Percentiles rank a stretch among this genome's conserved stretches.
Evolutionary conservation across 1,140 invertebrate genomes (phyloP).

Genomic region (Aphelenchoides fujianensis): DNA sequence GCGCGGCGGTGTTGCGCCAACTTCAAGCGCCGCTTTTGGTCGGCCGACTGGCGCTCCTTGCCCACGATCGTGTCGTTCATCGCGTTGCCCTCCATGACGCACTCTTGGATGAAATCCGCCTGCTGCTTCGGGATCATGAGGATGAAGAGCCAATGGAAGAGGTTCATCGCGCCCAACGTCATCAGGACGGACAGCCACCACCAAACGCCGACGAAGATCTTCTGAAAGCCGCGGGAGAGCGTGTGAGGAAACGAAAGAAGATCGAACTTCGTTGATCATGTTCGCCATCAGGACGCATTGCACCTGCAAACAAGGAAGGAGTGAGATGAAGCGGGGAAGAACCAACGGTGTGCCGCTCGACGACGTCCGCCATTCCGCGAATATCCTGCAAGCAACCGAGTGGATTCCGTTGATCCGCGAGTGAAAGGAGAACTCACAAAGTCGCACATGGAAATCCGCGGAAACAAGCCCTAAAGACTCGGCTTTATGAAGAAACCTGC

Average conservation of each 20-base stretch:
- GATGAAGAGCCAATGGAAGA: constrained; percentile 48
- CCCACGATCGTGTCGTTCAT: constrained; percentile 7
- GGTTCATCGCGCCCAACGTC: constrained; percentile 37
- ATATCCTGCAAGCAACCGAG: constrained; percentile 23
- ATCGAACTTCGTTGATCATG: constrained; percentile 60
- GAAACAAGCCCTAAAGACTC: constrained; percentile 36
- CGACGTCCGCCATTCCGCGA: constrained; percentile 16
- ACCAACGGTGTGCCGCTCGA: constrained; percentile 37
- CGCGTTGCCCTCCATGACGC: neutral
- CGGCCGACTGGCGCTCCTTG: neutral
- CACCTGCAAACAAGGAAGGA: too few species aligned
- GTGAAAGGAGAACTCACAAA: constrained; percentile 39
- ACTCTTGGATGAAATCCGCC: constrained; percentile 14
- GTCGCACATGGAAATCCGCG: constrained; percentile 54
- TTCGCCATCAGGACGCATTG: constrained; percentile 57
- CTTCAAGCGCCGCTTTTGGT: neutral
- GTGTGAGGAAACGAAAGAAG: too few species aligned
- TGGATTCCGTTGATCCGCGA: too few species aligned
- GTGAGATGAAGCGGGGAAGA: too few species aligned
- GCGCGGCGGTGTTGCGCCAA: neutral
- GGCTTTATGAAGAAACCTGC: neutral
- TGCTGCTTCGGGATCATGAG: constrained; percentile 44
- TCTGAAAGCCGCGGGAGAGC: too few species aligned
- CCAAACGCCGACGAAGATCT: constrained; percentile 50
- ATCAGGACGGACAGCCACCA: constrained; percentile 42